phyloP scores from a whole-genome alignment of 2,797 vertebrate genomes.

The Sardinella longiceps region DNA sequence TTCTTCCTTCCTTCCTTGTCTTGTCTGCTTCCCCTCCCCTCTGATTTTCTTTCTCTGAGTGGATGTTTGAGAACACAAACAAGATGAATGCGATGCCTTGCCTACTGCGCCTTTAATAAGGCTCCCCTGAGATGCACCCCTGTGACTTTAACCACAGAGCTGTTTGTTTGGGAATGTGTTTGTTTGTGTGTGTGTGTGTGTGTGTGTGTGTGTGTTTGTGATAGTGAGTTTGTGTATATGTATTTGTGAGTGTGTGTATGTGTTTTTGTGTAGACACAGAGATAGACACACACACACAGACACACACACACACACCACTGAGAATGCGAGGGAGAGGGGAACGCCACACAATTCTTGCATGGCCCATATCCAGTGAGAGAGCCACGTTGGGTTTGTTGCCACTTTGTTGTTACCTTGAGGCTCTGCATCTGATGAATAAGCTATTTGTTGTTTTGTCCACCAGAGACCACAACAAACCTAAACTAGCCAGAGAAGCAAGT shows the following conservation, averaged over 20 bases:
- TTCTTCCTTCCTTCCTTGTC: conserved; percentile 18
- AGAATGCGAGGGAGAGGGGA: neutral
- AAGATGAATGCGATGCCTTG: conserved; percentile 1
- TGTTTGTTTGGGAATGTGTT: neutral
- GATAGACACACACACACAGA: neutral
- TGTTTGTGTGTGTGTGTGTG: neutral
- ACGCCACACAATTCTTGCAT: conserved; percentile 3
- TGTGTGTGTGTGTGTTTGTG: neutral
- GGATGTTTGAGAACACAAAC: conserved; percentile 15
- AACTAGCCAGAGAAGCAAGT: neutral
- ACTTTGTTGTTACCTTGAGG: conserved; percentile 18
- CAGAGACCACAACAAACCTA: conserved; percentile 8
- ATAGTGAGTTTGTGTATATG: neutral
- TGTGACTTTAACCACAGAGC: conserved; percentile 5
- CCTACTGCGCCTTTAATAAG: neutral
- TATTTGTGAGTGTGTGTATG: neutral
- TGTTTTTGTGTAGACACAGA: neutral
- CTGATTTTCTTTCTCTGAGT: neutral
- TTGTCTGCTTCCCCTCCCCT: neutral
- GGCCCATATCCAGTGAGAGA: neutral
- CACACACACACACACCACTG: neutral
- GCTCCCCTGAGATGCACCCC: conserved; percentile 18
- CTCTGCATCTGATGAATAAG: neutral
- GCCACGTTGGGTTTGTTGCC: neutral
- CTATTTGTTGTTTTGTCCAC: neutral